Conservation (phyloP, 2,888 invertebrate genomes). For the Drosophila falleni region DNA sequence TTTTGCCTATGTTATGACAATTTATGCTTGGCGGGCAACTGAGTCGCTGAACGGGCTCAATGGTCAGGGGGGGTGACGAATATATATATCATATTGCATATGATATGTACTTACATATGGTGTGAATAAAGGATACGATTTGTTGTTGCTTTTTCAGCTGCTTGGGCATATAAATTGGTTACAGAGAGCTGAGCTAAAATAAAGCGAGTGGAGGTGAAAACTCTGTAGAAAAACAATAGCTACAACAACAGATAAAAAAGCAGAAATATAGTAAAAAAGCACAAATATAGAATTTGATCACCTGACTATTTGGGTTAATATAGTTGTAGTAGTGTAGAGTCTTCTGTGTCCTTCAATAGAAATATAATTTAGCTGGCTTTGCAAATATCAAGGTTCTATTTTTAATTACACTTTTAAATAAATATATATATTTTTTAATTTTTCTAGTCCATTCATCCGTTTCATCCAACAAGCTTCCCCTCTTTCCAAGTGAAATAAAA, state of each 20-base stretch:
- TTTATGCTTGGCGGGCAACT: slow-evolving; percentile 68
- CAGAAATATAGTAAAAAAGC: background rate
- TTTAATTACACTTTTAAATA: background rate
- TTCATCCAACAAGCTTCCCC: no score
- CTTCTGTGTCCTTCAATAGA: background rate
- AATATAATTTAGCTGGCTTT: background rate
- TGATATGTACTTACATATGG: background rate
- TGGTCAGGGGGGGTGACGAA: slow-evolving; percentile 1
- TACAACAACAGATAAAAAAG: background rate
- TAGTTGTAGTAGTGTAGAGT: no score
- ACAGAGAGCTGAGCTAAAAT: background rate
- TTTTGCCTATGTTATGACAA: slow-evolving; percentile 78
- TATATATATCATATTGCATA: slow-evolving; percentile 7
- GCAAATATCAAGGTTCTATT: background rate
- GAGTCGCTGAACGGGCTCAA: slow-evolving; percentile 21
- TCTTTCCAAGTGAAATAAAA: slow-evolving; percentile 19
- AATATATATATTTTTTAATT: background rate
- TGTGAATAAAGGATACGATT: background rate
- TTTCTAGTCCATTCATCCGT: background rate
- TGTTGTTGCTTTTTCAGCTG: slow-evolving; percentile 11
- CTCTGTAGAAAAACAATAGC: background rate
- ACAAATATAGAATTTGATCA: background rate
- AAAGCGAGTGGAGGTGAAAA: background rate
- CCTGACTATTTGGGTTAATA: background rate
- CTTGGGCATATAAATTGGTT: background rate